These are phyloP conservation scores for Campoplex capitator DNA, from an alignment of 2,888 invertebrate species.

Conservation along the genomic window DNA sequence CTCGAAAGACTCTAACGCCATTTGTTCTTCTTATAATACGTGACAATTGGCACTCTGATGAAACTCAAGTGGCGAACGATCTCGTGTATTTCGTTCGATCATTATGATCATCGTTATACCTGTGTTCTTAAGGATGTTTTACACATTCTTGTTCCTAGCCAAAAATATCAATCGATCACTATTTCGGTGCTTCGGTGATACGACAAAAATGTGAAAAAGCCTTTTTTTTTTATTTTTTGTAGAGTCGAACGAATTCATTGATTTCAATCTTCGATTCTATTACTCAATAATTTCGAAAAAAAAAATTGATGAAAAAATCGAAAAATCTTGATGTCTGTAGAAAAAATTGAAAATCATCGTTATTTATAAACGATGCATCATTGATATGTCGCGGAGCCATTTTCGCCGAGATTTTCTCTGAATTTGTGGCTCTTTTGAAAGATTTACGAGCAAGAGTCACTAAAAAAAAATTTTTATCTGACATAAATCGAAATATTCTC, in stretches of 20 bases:
- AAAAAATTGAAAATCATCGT: background rate
- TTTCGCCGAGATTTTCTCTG: background rate
- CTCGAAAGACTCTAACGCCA: constrained; percentile 38
- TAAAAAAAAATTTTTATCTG: constrained; percentile 6
- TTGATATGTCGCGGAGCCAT: background rate
- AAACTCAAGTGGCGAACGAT: constrained; percentile 40
- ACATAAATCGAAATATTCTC: background rate
- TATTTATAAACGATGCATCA: background rate
- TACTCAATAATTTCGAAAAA: background rate
- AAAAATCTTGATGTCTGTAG: background rate
- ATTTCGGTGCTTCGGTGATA: background rate
- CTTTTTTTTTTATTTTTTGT: no score
- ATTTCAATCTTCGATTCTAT: background rate
- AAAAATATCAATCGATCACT: background rate
- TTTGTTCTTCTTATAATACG: constrained; percentile 60
- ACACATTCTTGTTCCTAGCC: constrained; percentile 3
- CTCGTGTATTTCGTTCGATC: constrained; percentile 45
- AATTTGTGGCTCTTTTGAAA: background rate
- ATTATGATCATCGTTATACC: constrained; percentile 15
- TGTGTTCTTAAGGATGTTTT: constrained; percentile 9
- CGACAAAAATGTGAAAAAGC: background rate
- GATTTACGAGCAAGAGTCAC: background rate
- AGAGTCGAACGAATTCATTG: no score
- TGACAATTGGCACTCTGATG: constrained; percentile 59
- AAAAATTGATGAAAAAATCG: background rate